These are phyloP conservation scores for Lamproptera curius DNA, from an alignment of 2,888 invertebrate species.

Conservation along the genomic window DNA sequence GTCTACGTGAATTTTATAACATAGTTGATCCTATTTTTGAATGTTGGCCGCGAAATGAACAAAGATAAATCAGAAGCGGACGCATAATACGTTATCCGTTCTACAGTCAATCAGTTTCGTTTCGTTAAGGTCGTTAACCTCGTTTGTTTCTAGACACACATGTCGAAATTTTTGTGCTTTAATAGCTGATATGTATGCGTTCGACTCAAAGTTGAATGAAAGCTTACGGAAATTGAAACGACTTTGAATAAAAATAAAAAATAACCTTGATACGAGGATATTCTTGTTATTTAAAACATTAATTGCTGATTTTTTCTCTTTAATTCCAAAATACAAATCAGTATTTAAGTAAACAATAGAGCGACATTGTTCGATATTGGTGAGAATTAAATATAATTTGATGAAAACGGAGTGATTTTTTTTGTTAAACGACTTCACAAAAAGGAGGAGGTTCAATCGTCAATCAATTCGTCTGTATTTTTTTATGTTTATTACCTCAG, in stretches of 20 bases:
- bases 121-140: conserved; percentile 27
- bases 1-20: conserved; percentile 58
- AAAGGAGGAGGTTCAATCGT: too few species aligned
- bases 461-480: too few species aligned
- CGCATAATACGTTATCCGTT: conserved; percentile 11
- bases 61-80: conserved; percentile 19
- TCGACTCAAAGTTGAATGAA: conserved; percentile 22
- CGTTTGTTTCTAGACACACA: too few species aligned
- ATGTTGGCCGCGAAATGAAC: conserved; percentile 28
- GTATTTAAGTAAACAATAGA: background rate
- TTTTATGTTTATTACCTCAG: too few species aligned
- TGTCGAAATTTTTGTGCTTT: too few species aligned
- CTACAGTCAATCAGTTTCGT: conserved; percentile 9
- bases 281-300: conserved; percentile 1
- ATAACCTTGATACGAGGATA: background rate
- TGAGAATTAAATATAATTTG: too few species aligned
- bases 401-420: too few species aligned
- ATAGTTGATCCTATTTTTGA: conserved; percentile 59
- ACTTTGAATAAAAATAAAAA: background rate
- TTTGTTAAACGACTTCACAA: too few species aligned
- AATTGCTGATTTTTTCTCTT: background rate
- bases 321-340: background rate
- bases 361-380: too few species aligned
- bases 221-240: background rate
- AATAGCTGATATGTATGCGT: conserved; percentile 12